Evolutionary conservation across 2,113 vertebrate genomes (phyloP).

Genomic region (Phrynosoma platyrhinos): DNA sequence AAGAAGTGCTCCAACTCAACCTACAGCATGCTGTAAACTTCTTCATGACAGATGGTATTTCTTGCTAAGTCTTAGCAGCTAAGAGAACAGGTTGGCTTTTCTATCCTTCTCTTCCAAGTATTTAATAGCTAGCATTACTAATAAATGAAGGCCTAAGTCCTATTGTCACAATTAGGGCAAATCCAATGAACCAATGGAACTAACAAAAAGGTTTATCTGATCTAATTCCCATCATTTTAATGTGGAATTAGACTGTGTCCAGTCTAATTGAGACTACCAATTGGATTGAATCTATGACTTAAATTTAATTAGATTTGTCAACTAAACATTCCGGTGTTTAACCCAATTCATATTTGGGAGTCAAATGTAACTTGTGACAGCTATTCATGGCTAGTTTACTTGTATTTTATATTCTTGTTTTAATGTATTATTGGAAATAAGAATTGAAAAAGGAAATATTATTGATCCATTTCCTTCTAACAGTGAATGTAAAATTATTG

Average conservation of each 20-base stretch:
- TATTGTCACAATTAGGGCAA: too few relatives aligned
- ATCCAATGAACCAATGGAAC: too few relatives aligned
- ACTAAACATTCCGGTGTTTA: too few relatives aligned
- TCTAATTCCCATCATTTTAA: too few relatives aligned
- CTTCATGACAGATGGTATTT: constrained; percentile 7
- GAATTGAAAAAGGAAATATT: neutral
- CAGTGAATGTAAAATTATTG: neutral
- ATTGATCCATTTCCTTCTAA: neutral
- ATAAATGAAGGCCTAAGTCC: neutral
- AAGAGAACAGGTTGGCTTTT: neutral
- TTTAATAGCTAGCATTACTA: neutral
- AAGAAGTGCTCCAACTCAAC: neutral
- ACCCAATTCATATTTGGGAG: neutral
- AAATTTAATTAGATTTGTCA: neutral
- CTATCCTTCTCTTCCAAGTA: neutral
- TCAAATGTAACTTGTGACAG: neutral
- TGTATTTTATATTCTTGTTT: neutral
- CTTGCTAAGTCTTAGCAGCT: neutral
- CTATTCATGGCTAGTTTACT: neutral
- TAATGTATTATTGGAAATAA: neutral
- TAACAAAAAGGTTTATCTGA: too few relatives aligned
- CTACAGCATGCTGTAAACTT: neutral
- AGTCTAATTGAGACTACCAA: too few relatives aligned
- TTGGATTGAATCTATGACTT: too few relatives aligned
- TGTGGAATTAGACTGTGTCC: too few relatives aligned